Evolutionary conservation across 2,113 vertebrate genomes (phyloP), one percentile per base, ranked within the genome.

Genomic region (Craseonycteris thonglongyai): DNA sequence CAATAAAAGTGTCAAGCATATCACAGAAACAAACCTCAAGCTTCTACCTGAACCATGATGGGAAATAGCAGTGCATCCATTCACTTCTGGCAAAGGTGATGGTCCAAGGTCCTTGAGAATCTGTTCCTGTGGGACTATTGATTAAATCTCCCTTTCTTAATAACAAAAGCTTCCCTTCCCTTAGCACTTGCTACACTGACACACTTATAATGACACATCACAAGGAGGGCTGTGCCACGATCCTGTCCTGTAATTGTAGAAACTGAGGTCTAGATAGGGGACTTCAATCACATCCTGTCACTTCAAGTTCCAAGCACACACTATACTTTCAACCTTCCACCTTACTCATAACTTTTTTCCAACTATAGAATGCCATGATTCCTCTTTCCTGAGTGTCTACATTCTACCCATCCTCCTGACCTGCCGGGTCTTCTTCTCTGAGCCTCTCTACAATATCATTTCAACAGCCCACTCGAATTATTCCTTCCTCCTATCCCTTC

Each of bases 241-340:
- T 35, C 26, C 19, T 5, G 12, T 26, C 15, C 28, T 56, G 8
- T 61, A 35, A n/a, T 6, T 22, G 49, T 71, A n/a, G 33, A 65
- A 1, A 3, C 45, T 3, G 16, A 87, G 15, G 1, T 40, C 7
- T 47, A 35, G n/a, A 45, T 47, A 0, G 15, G 26, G 9, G 15
- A 33, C 45, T 88, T n/a, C 68, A 89, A 79, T 54, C 47, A 65
- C 4, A 4, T 35, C 51, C 26, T 69, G 13, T 6, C 30, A 35
- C 42, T 40, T 81, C 21, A 13, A 56, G n/a, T 58, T 10, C 49
- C 76, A 68, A 71, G 18, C 11, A 69, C 4, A 22, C 8, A 15
- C 59, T 49, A 14, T 85, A 75, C 28, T 69, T 21, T 38, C 26
- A 5, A 6, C 8, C 3, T 26, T 59, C 7, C 30, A 12, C 33